Percentiles rank a stretch among this genome's conserved stretches.
Conservation (phyloP, 1,140 invertebrate species). For the Idris sp. region DNA sequence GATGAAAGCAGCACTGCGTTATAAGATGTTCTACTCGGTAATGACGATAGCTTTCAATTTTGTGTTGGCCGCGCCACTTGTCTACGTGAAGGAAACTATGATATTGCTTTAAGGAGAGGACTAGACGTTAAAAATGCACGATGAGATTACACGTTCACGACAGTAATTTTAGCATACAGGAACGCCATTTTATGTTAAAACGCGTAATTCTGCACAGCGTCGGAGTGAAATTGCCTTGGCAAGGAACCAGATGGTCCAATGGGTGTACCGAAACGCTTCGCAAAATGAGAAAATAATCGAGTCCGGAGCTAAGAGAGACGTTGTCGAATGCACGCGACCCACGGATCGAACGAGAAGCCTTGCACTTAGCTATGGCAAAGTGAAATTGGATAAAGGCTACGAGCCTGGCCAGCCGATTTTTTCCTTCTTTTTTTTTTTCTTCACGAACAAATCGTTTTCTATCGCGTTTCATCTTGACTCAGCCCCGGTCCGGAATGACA, state of each 20-base stretch:
- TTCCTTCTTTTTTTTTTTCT: too few relatives aligned
- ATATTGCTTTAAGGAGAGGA: constrained; percentile 59
- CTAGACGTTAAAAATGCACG: constrained; percentile 57
- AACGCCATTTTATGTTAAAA: constrained; percentile 59
- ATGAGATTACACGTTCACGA: constrained; percentile 62
- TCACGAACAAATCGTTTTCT: constrained; percentile 38
- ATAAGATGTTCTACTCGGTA: constrained; percentile 22
- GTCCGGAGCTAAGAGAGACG: constrained; percentile 57
- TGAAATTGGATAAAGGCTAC: constrained; percentile 59
- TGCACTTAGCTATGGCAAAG: constrained; percentile 39
- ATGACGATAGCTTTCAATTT: constrained; percentile 49
- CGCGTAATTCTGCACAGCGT: constrained; percentile 57
- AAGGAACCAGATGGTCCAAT: constrained; percentile 63
- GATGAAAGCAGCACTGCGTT: constrained; percentile 2
- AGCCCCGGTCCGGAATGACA: constrained; percentile 37
- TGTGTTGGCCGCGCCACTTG: constrained; percentile 30
- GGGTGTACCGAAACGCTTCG: constrained; percentile 60
- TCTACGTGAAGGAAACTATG: constrained; percentile 45
- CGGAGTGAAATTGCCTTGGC: constrained; percentile 63
- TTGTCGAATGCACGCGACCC: constrained; percentile 57
- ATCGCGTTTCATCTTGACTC: constrained; percentile 51
- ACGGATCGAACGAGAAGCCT: constrained; percentile 45
- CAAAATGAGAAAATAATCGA: constrained; percentile 66
- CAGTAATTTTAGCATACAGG: constrained; percentile 62
- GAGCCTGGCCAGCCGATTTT: constrained; percentile 41